Evolutionary conservation across 1,140 invertebrate genomes (phyloP).

Genomic region (Sycophila sp.): DNA sequence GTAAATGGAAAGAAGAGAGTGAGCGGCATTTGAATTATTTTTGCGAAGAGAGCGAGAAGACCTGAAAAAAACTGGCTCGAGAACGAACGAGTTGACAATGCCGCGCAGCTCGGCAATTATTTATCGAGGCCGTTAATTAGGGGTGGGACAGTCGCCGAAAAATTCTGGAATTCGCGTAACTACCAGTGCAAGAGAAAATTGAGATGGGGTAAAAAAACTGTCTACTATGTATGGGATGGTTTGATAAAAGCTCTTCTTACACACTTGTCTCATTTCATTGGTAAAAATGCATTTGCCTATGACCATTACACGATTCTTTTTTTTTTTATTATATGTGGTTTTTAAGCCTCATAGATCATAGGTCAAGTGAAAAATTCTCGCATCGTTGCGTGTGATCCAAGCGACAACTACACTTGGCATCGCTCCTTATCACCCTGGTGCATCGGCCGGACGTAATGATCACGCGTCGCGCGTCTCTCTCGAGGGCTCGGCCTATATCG

Average conservation of each 20-base stretch:
- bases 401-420: too few species aligned
- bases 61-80: constrained; percentile 39
- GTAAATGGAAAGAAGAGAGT: constrained; percentile 28
- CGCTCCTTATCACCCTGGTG: constrained; percentile 48
- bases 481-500: constrained; percentile 29
- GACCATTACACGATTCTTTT: too few species aligned
- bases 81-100: constrained; percentile 48
- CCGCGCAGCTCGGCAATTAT: constrained; percentile 55
- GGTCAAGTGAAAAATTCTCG: too few species aligned
- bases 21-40: constrained; percentile 31
- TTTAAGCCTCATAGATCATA: too few species aligned
- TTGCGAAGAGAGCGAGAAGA: constrained; percentile 14
- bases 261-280: too few species aligned
- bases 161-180: background rate
- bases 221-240: too few species aligned
- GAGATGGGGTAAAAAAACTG: background rate
- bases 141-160: constrained; percentile 39
- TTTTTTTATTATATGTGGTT: too few species aligned
- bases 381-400: too few species aligned
- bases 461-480: background rate
- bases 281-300: too few species aligned
- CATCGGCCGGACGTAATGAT: constrained; percentile 26
- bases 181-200: background rate
- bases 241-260: too few species aligned
- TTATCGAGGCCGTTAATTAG: constrained; percentile 61